These are phyloP conservation scores for Gymnocypris eckloni DNA, from an alignment of 2,797 vertebrate species.

Conservation along the genomic window DNA sequence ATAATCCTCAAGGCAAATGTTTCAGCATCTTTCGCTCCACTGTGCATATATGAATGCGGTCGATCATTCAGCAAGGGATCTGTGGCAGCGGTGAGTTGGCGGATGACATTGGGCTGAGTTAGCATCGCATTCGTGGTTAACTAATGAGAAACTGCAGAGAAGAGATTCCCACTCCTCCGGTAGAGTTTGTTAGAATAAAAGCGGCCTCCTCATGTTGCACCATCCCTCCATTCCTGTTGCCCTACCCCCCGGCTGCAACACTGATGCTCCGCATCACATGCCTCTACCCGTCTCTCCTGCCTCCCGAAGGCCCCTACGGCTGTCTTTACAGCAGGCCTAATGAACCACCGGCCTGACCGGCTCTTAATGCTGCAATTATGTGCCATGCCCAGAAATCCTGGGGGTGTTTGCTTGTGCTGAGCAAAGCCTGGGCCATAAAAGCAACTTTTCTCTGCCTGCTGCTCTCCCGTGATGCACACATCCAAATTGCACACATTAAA, in stretches of 20 bases:
- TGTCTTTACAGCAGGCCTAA: constrained; percentile 64
- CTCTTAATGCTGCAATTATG: constrained; percentile 69
- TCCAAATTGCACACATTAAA: constrained; percentile 70
- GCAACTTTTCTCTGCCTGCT: constrained; percentile 60
- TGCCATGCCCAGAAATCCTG: constrained; percentile 55
- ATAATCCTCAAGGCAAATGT: background rate
- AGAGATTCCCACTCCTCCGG: background rate
- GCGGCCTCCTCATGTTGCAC: background rate
- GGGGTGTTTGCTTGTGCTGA: constrained; percentile 68
- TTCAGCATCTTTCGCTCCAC: background rate
- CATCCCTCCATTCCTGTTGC: background rate
- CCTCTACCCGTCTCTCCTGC: background rate
- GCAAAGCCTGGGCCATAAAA: constrained; percentile 63
- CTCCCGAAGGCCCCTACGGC: constrained; percentile 34
- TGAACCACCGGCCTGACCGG: constrained; percentile 65
- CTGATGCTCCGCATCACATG: background rate
- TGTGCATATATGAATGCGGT: constrained; percentile 25
- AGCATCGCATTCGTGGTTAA: constrained; percentile 5
- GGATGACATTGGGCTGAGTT: background rate
- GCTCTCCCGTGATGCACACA: constrained; percentile 57
- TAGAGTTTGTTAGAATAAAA: constrained; percentile 1
- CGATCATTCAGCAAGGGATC: constrained; percentile 1
- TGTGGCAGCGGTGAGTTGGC: constrained; percentile 2
- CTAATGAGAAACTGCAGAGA: constrained; percentile 25
- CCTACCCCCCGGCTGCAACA: background rate